phyloP scores from a whole-genome alignment of 2,888 invertebrate species.

The Colostygia pectinataria region DNA sequence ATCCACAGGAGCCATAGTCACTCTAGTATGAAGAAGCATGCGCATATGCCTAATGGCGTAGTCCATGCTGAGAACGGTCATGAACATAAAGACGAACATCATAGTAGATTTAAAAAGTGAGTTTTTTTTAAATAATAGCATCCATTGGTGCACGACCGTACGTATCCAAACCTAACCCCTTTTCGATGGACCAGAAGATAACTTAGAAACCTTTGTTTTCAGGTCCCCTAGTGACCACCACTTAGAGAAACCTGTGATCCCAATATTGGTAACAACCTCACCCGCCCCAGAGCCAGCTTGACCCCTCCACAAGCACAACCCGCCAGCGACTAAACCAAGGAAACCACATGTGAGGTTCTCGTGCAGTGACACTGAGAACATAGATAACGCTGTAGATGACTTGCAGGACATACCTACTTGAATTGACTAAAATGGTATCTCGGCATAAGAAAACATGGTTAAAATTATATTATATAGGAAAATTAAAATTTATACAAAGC shows the following conservation, averaged over 20 bases:
- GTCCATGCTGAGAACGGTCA: conserved; percentile 62
- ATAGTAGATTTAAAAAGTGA: conserved; percentile 65
- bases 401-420: conserved; percentile 27
- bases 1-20: conserved; percentile 76
- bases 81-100: conserved; percentile 59
- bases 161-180: too few species aligned
- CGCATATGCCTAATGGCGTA: conserved; percentile 66
- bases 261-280: conserved; percentile 72
- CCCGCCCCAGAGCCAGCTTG: conserved; percentile 66
- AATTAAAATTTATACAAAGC: too few species aligned
- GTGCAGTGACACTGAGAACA: conserved; percentile 38
- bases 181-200: background rate
- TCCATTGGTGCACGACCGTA: too few species aligned
- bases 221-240: conserved; percentile 69
- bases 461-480: too few species aligned
- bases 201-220: conserved; percentile 35
- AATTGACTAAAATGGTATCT: background rate
- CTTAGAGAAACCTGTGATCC: conserved; percentile 61
- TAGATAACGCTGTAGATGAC: conserved; percentile 36
- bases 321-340: conserved; percentile 17
- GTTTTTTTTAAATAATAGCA: too few species aligned
- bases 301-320: conserved; percentile 42
- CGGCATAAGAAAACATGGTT: background rate
- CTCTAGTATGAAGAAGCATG: conserved; percentile 72
- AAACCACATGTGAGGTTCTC: conserved; percentile 48